Percentiles rank a stretch among this genome's conserved stretches.
Evolutionary conservation across 2,113 vertebrate species (phyloP).

Genomic region (Entosphenus tridentatus): DNA sequence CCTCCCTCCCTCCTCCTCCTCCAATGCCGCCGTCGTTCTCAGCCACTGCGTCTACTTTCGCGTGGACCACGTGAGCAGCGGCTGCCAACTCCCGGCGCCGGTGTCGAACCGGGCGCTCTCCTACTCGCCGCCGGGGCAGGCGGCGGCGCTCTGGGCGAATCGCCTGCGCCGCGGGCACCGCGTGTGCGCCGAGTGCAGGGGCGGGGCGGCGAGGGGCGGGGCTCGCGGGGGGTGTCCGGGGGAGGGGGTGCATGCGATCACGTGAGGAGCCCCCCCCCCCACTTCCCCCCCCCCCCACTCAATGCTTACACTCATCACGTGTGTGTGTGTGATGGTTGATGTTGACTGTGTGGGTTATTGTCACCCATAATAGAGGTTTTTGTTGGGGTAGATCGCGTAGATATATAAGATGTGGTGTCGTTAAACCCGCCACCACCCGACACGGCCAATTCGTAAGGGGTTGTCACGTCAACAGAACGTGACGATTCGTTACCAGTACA

Average conservation of each 20-base stretch:
- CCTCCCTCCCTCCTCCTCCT: background rate
- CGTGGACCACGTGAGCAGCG: conserved; percentile 26
- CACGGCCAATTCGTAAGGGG: too few relatives aligned
- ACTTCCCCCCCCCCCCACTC: background rate
- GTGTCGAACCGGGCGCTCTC: too few relatives aligned
- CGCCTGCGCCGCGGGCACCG: conserved; percentile 23
- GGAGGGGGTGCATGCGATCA: conserved; percentile 27
- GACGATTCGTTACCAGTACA: too few relatives aligned
- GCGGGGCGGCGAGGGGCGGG: conserved; percentile 17
- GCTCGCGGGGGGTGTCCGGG: conserved; percentile 23
- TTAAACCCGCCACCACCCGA: too few relatives aligned
- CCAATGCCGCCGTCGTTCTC: background rate
- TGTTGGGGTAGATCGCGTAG: too few relatives aligned
- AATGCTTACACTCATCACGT: too few relatives aligned
- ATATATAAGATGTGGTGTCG: too few relatives aligned
- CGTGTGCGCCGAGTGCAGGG: conserved; percentile 36
- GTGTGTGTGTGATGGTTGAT: too few relatives aligned
- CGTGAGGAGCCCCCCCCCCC: conserved; percentile 16
- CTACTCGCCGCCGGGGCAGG: too few relatives aligned
- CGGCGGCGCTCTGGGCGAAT: conserved; percentile 25
- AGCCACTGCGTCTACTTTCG: conserved; percentile 44
- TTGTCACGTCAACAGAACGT: too few relatives aligned
- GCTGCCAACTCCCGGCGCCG: conserved; percentile 17
- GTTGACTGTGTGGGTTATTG: too few relatives aligned
- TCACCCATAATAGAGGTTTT: too few relatives aligned